Base-by-base conservation (phyloP, 2,113 vertebrate species). In the Siniperca knerii region DNA sequence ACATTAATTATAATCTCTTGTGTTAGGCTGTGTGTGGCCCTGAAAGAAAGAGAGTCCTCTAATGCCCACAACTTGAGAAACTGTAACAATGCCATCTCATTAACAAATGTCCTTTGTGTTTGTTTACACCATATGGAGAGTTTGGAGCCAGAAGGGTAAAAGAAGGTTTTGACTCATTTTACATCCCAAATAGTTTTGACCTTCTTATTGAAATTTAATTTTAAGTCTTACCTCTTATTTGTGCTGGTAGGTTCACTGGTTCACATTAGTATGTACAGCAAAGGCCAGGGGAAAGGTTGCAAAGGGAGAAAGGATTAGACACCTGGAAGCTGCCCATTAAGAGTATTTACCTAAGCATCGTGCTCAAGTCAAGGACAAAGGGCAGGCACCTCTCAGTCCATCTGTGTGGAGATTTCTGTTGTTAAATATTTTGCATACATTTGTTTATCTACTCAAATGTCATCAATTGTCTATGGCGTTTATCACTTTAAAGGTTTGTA, bases 91-190 rank as follows among this genome's bases (percentile, higher is more conserved):
- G 89, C 82, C 77, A 82, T 76, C 86, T 89, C 87, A 88, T 94
- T 91, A 91, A 60, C 81, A 79, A 84, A 81, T 77, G 89, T 67
- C 87, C 84, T 90, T 68, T 86, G 74, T 89, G 81, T 90, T 88
- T 88, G 85, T 92, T 92, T 87, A 91, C 81, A 37, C 91, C 91
- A 91, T 92, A 93, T 91, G 90, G 89, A 87, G 81, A 65, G 81
- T 78, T 83, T 70, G 48, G 71, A 85, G 86, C 70, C 62, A 82
- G 79, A 88, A 77, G 87, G 88, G 61, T 67, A 82, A 88, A 84
- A 81, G 87, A 79, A 81, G 62, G 54, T 66, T 87, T 84, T 66
- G 60, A 79, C 76, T 84, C 57, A 60, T 85, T 90, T 87, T 64
- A 85, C 78, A 83, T 87, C 75, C 21, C 33, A 86, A 88, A 89